Evolutionary conservation across 2,888 invertebrate genomes (phyloP).

Genomic region (Pheosia tremula): DNA sequence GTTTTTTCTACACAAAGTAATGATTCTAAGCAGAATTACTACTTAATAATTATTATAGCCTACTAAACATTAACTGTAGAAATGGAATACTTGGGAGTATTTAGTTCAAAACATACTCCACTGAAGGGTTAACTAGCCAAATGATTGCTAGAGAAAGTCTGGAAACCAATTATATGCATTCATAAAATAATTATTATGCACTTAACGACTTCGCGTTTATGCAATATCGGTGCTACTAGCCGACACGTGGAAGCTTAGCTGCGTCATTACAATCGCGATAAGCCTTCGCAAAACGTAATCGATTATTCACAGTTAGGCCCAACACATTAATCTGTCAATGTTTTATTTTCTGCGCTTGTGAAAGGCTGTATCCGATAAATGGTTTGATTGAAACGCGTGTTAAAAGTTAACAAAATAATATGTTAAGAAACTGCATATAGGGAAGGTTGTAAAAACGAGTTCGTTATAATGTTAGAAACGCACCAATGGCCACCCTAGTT

Average conservation of each 20-base stretch:
- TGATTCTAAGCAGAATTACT: slow-evolving; percentile 15
- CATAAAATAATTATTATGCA: slow-evolving; percentile 44
- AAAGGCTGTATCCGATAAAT: slow-evolving; percentile 30
- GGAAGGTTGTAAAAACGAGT: slow-evolving; percentile 27
- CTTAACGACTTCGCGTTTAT: slow-evolving; percentile 46
- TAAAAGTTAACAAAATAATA: not conserved
- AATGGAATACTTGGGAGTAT: not conserved
- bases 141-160: slow-evolving; percentile 44
- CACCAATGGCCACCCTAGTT: slow-evolving; percentile 37
- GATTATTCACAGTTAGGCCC: slow-evolving; percentile 54
- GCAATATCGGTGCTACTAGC: slow-evolving; percentile 47
- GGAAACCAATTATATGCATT: slow-evolving; percentile 40
- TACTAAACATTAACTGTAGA: slow-evolving; percentile 23
- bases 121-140: slow-evolving; percentile 32
- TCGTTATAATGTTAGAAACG: slow-evolving; percentile 32
- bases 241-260: slow-evolving; percentile 61
- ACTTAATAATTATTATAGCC: slow-evolving; percentile 27
- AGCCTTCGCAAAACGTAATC: slow-evolving; percentile 59
- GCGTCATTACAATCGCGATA: slow-evolving; percentile 58
- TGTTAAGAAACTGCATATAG: not conserved
- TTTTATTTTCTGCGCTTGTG: slow-evolving; percentile 17
- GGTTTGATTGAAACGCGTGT: slow-evolving; percentile 18
- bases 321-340: not conserved
- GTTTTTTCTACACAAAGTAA: slow-evolving; percentile 44
- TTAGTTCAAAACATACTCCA: slow-evolving; percentile 8